Evolutionary conservation across 2,888 invertebrate genomes (phyloP).

Genomic region (Tillus elongatus): DNA sequence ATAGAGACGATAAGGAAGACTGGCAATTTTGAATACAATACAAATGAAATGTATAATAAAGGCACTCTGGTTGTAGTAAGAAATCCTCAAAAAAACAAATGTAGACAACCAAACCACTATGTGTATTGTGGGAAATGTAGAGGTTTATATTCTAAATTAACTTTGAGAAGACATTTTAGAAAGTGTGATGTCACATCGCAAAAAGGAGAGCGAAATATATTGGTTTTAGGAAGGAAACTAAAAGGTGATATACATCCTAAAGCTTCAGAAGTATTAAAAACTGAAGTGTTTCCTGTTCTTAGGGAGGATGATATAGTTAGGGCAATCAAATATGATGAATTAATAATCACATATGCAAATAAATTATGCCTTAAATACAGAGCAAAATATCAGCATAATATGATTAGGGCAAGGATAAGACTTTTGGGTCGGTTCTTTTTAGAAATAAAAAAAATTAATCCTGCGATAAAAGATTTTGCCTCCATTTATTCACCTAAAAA

Average conservation of each 20-base stretch:
- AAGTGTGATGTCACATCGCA: constrained; percentile 4
- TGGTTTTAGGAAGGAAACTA: constrained; percentile 3
- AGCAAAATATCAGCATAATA: constrained; percentile 3
- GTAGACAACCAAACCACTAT: background rate
- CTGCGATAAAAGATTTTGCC: constrained; percentile 8
- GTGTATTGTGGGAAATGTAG: constrained; percentile 9
- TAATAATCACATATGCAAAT: constrained; percentile 9
- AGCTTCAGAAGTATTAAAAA: constrained; percentile 5
- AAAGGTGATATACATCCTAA: constrained; percentile 8
- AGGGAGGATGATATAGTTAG: constrained; percentile 5
- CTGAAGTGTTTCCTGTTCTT: constrained; percentile 5
- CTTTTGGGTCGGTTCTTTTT: constrained; percentile 11
- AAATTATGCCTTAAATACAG: constrained; percentile 3
- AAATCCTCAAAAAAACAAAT: constrained; percentile 7
- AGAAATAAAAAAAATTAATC: constrained; percentile 2
- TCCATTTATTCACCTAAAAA: constrained; percentile 4
- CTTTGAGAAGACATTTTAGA: constrained; percentile 9
- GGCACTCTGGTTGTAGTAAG: constrained; percentile 5
- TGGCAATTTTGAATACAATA: constrained; percentile 8
- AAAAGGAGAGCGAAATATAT: background rate
- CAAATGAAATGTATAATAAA: constrained; percentile 4
- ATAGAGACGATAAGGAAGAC: constrained; percentile 6
- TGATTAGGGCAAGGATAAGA: constrained; percentile 10
- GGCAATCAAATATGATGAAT: constrained; percentile 6
- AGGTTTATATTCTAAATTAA: constrained; percentile 6